phyloP scores from a whole-genome alignment of 2,113 vertebrate species.

The Phasianus colchicus region DNA sequence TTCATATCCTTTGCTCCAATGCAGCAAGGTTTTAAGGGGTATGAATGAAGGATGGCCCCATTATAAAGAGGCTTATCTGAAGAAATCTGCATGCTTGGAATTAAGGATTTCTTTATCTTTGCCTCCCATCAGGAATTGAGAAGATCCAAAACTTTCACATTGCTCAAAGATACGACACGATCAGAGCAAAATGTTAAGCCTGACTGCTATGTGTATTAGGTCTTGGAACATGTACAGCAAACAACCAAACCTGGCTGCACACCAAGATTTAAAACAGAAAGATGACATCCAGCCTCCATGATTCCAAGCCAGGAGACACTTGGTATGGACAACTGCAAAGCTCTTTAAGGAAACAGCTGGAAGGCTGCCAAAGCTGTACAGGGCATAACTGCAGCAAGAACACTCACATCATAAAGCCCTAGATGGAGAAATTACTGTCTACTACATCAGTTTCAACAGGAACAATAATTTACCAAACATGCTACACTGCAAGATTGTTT shows the following conservation, averaged over 20 bases:
- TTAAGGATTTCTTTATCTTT: conserved; percentile 31
- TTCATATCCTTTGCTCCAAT: conserved; percentile 3
- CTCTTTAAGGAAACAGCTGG: conserved; percentile 4
- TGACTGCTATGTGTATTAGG: conserved; percentile 22
- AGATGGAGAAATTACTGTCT: neutral
- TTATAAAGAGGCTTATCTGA: neutral
- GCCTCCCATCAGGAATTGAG: neutral
- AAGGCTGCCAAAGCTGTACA: conserved; percentile 31
- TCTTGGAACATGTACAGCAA: conserved; percentile 18
- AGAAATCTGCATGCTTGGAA: neutral
- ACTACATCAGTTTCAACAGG: neutral
- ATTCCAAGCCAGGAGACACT: conserved; percentile 13
- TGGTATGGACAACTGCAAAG: conserved; percentile 33
- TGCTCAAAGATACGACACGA: conserved; percentile 7
- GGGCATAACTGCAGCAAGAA: neutral
- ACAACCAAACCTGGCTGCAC: conserved; percentile 57
- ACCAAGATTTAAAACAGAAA: conserved; percentile 61
- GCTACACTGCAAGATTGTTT: neutral
- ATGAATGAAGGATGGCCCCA: neutral
- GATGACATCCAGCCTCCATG: conserved; percentile 44
- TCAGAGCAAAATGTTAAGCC: conserved; percentile 59
- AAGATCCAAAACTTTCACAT: conserved; percentile 15
- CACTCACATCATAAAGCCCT: neutral
- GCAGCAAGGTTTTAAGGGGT: neutral
- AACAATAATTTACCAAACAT: neutral